Conservation (phyloP, 2,888 invertebrate species). For the Caenorhabditis panamensis region DNA sequence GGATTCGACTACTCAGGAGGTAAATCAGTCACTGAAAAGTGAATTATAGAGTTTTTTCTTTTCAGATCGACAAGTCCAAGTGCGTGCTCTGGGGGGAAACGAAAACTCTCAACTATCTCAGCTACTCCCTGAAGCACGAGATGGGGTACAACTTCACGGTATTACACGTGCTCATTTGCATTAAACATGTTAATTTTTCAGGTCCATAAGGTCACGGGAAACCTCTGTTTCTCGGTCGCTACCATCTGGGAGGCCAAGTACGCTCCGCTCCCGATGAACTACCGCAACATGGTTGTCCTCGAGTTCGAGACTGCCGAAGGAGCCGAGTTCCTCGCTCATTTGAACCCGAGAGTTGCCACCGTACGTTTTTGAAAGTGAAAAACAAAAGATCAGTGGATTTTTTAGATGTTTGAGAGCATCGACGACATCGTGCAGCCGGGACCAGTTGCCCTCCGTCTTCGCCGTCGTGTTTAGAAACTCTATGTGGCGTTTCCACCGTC, state of each 20-base stretch:
- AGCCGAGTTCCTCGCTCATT: background rate
- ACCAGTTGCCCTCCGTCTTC: slow-evolving; percentile 21
- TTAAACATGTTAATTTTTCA: background rate
- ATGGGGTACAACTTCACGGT: background rate
- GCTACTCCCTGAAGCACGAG: background rate
- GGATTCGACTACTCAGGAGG: too few species aligned
- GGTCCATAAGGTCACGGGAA: background rate
- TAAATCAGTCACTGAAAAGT: too few species aligned
- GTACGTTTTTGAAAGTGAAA: too few species aligned
- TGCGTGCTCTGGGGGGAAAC: background rate
- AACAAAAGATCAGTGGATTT: too few species aligned
- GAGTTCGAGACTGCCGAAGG: background rate
- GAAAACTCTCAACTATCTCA: background rate
- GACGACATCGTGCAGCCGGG: too few species aligned
- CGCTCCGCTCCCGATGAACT: background rate
- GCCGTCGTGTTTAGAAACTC: background rate
- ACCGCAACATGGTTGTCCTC: background rate
- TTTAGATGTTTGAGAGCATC: too few species aligned
- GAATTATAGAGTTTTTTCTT: background rate
- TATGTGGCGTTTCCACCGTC: too few species aligned
- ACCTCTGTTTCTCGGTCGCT: background rate
- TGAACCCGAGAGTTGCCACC: background rate
- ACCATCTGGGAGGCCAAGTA: background rate
- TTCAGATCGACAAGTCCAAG: background rate
- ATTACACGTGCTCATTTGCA: background rate